Base-by-base conservation (phyloP, 2,888 invertebrate genomes). In the Rhodophaea formosa region DNA sequence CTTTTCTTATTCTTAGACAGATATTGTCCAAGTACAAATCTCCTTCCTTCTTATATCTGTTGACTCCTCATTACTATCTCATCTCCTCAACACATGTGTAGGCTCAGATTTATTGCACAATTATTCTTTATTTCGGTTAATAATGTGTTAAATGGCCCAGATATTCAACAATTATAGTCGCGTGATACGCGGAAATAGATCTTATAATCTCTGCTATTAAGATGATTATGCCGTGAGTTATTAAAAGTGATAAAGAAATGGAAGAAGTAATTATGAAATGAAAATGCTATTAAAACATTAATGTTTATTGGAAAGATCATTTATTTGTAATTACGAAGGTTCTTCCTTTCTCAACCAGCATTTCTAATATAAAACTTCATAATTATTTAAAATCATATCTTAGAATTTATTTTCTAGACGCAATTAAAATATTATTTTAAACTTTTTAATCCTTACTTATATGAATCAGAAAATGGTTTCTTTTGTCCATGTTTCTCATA, bases 21-120 rank as follows among this genome's bases (percentile, higher is more conserved):
- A n/a, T n/a, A n/a, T n/a, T n/a, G n/a, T n/a, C n/a, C n/a, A n/a
- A n/a, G n/a, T n/a, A n/a, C n/a, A n/a, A n/a, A 35, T 51, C 16
- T 16, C 35, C 16, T 12, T 6, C 1, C 7, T 51, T 51, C 35
- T 51, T 32, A 51, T 12, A 51, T 51, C 53, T 29, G 17, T 29
- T 0, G 52, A 17, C 46, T 42, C n/a, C 39, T 56, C 47, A 77
- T 77, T 77, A 79, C 78, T 79, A 76, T 69, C 72, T 64, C 62
- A 76, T 69, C 72, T 64, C 62, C 70, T 74, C 78, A 72, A 68
- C 80, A 78, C 78, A 75, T 80, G 77, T 71, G 74, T 59, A 73
- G 63, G 60, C 74, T 65, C 75, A 68, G 78, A 80, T 80, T 80
- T 79, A 79, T 79, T 67, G 64, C 66, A 62, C 67, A 68, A 65